Evolutionary conservation across 2,113 vertebrate genomes (phyloP), one percentile per base, ranked within the genome.

Genomic region (Brachyhypopomus gauderio): DNA sequence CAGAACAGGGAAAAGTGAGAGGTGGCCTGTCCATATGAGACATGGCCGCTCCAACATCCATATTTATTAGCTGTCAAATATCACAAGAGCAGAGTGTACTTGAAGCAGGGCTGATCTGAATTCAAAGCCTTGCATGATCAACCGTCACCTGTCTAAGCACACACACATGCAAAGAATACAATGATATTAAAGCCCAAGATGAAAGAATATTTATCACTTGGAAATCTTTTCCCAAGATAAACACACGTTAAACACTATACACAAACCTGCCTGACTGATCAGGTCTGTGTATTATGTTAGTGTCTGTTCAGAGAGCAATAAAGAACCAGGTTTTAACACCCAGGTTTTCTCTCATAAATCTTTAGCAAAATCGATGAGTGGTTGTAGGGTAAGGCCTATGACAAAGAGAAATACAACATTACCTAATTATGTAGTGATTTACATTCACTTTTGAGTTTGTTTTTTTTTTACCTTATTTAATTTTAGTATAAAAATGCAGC

Each of bases 51-150:
- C 14, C 62, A 4, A 48, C 72, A 75, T 81, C 79, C 79, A 81
- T 81, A 81, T 81, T 75, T 27, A 81, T 75, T 16, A 75, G 48
- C 72, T 60, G 23, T 69, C 79, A 69, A 27, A 75, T 30, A 27
- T 55, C 72, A 38, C 38, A 67, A 12, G 25, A 22, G 27, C 12
- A 19, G 45, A 67, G 30, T 67, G 27, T 34, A 56, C 45, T 67
- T 36, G 45, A 77, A 77, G 27, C 34, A 1, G 7, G 20, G 20
- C 25, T 55, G 63, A 77, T 67, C 22, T 45, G 75, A 67, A 69
- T 74, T 74, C 72, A 56, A 16, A 56, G 45, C 52, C 9, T 36
- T 2, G 27, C 41, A 48, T 45, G 62, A 81, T 58, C 79, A 81
- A 58, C 45, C 20, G 27, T 52, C 75, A 64, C 5, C 64, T 36